Conservation (phyloP, 1,140 invertebrate species). For the Drosophila jambulina region DNA sequence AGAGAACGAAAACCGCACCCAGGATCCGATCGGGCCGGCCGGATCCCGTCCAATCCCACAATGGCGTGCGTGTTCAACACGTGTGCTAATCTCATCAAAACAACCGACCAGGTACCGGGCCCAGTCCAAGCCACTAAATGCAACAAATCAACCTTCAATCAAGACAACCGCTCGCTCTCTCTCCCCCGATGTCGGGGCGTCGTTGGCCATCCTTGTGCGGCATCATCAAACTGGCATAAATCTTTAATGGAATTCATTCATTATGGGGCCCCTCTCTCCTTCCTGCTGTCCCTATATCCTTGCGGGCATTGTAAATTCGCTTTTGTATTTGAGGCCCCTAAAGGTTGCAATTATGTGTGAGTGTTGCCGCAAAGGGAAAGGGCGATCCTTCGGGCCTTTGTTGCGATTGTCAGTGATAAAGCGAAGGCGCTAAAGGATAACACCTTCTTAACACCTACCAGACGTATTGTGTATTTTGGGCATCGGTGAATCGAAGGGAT, state of each 20-base stretch:
- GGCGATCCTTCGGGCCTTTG: constrained; percentile 56
- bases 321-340: constrained; percentile 57
- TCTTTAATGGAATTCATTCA: constrained; percentile 85
- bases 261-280: constrained; percentile 65
- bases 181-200: constrained; percentile 40
- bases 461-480: constrained; percentile 46
- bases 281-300: constrained; percentile 45
- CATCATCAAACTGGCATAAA: constrained; percentile 85
- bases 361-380: constrained; percentile 33
- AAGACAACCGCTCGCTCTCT: constrained; percentile 52
- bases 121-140: constrained; percentile 60
- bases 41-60: constrained; percentile 25
- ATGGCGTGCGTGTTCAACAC: constrained; percentile 82
- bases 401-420: constrained; percentile 64
- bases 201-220: constrained; percentile 70
- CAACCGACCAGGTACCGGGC: constrained; percentile 49
- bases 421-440: constrained; percentile 84
- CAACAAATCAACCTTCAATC: constrained; percentile 85
- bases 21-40: constrained; percentile 11
- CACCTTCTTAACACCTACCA: constrained; percentile 84
- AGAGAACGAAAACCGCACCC: constrained; percentile 31
- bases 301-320: constrained; percentile 72
- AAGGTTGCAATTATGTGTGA: constrained; percentile 65
- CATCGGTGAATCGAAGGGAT: constrained; percentile 39
- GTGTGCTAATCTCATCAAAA: constrained; percentile 84